Evolutionary conservation across 2,888 invertebrate species (phyloP), one percentile per base, ranked within the genome.

Genomic region (Gastracanthus pulcherrimus): DNA sequence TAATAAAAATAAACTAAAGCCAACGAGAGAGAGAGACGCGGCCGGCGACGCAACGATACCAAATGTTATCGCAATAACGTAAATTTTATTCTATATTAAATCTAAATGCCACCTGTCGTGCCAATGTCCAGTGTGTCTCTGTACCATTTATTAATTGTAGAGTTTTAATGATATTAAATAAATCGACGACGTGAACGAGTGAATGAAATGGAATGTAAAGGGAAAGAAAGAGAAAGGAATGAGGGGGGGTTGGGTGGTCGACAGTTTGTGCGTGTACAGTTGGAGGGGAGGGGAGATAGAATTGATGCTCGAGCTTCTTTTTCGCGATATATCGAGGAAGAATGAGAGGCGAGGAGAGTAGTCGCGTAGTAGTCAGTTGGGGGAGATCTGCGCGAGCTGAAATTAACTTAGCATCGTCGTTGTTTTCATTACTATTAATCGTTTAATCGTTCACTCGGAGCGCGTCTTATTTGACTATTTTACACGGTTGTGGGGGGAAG

Each of bases 11-110:
- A 76, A 45, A 58, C 62, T 48, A 60, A 72, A 71, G 78, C 71
- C 71, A 80, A 80, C 23, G 78, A 74, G 81, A 84, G 84, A 83
- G 67, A 77, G 82, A 85, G 85, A 86, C 86, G 87, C 87, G 88
- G 88, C 87, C 88, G 88, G 89, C 90, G 90, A 90, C 90, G 90
- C 90, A 91, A 91, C 91, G 91, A 91, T 91, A 91, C 91, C 91
- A 91, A 91, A 91, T 91, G 91, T 91, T 91, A 91, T 91, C 91
- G 91, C 91, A 91, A 91, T 91, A 91, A 91, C 91, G 91, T 91
- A 91, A 91, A 91, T 91, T 91, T 91, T 91, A 91, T 91, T 91
- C 90, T 91, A 91, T 91, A 91, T 91, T 91, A 91, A 91, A 91
- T 91, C 90, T 91, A 91, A 91, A 91, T 90, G 91, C 91, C 91